Percentiles rank a stretch among this genome's conserved stretches.
Evolutionary conservation across 35 echinoderm and acorn worm genomes (phyloP).

Genomic region (Apostichopus parvimensis): DNA sequence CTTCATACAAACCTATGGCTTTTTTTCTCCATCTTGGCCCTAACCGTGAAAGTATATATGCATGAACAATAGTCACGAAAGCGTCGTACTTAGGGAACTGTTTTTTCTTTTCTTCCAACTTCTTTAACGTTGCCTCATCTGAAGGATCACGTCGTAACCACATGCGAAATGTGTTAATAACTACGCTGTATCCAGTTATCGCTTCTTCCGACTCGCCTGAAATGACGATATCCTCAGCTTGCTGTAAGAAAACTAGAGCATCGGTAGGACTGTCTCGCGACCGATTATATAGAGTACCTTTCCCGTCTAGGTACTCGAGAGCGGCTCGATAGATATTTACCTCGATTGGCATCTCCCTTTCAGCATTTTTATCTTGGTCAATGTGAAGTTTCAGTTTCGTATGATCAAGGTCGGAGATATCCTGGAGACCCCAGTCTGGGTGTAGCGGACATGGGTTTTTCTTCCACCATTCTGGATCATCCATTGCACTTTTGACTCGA

Average conservation of each 20-base stretch:
- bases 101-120: not conserved
- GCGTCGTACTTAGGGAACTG: not conserved
- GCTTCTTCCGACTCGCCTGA: not conserved
- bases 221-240: not conserved
- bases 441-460: not conserved
- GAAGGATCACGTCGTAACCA: not conserved
- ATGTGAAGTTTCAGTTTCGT: not conserved
- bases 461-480: not conserved
- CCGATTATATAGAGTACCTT: not conserved
- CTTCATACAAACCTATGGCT: not conserved
- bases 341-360: not conserved
- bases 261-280: not conserved
- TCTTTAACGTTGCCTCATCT: not conserved
- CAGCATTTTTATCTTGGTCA: not conserved
- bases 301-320: not conserved
- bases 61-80: not conserved
- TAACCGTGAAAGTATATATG: slow-evolving; percentile 28
- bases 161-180: slow-evolving; percentile 1
- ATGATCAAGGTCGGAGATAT: slow-evolving; percentile 25
- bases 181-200: slow-evolving; percentile 2
- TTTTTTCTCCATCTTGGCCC: not conserved
- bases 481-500: not conserved
- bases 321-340: not conserved
- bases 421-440: slow-evolving; percentile 7
- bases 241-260: not conserved